phyloP scores from a whole-genome alignment of 2,797 vertebrate species.

The Alca torda region DNA sequence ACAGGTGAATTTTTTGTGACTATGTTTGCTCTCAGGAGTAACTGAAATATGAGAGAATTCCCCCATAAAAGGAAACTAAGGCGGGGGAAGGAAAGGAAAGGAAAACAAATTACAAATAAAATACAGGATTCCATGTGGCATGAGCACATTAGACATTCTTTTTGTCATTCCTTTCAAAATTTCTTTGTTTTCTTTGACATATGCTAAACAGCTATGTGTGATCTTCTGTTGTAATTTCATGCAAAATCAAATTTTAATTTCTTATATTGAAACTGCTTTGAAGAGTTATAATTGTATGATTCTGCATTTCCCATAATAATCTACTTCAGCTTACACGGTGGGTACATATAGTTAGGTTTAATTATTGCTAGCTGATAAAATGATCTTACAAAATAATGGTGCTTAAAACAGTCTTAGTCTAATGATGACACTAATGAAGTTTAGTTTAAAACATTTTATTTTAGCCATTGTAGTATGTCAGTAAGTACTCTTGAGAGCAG shows the following conservation, averaged over 20 bases:
- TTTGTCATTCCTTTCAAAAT: neutral
- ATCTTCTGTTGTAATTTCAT: neutral
- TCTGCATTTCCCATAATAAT: neutral
- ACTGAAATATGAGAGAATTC: neutral
- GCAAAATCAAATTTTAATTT: neutral
- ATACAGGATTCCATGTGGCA: neutral
- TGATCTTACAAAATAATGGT: neutral
- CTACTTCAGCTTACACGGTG: neutral
- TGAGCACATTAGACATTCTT: neutral
- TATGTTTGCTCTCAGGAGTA: neutral
- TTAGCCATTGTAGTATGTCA: neutral
- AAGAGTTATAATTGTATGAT: neutral
- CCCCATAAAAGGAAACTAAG: neutral
- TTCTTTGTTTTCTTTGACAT: neutral
- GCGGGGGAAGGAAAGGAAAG: too few species aligned
- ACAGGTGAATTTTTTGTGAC: neutral
- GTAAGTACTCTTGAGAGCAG: neutral
- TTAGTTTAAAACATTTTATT: neutral
- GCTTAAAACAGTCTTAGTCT: neutral
- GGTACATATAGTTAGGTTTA: neutral
- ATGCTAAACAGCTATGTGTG: neutral
- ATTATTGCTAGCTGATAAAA: neutral
- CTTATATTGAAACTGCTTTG: neutral
- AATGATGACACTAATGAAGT: neutral
- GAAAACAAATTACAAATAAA: neutral